Conservation (phyloP, 2,797 vertebrate species). For the Melanotaenia boesemani region DNA sequence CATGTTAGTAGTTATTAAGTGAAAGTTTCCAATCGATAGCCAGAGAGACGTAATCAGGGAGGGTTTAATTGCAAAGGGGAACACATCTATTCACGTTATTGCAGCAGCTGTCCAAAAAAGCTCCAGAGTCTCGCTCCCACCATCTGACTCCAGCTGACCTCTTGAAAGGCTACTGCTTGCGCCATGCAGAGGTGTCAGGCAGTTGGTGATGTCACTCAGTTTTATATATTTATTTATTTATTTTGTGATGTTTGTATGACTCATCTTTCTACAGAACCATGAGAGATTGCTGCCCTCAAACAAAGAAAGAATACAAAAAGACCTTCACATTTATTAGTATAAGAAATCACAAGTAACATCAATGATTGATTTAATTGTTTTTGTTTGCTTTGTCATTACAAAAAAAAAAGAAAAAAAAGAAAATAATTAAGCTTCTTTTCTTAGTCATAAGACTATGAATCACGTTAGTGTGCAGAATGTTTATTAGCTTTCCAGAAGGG, state of each 20-base stretch:
- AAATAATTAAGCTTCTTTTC: background rate
- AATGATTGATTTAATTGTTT: background rate
- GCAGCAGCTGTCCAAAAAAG: constrained; percentile 79
- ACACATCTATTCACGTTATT: constrained; percentile 86
- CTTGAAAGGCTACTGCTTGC: constrained; percentile 53
- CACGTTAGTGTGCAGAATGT: constrained; percentile 40
- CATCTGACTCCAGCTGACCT: constrained; percentile 56
- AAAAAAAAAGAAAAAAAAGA: background rate
- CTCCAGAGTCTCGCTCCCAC: constrained; percentile 57
- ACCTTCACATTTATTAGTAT: background rate
- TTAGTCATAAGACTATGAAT: constrained; percentile 22
- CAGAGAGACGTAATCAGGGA: constrained; percentile 84
- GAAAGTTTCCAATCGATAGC: constrained; percentile 86
- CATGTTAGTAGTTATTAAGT: constrained; percentile 86
- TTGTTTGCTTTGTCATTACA: background rate
- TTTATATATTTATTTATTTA: constrained; percentile 30
- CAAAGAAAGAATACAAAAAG: background rate
- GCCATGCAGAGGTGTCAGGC: constrained; percentile 39
- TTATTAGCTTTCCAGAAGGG: constrained; percentile 42
- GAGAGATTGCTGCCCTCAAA: constrained; percentile 14
- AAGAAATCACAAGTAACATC: background rate
- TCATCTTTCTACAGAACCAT: constrained; percentile 41
- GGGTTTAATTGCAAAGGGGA: constrained; percentile 86
- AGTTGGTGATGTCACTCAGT: constrained; percentile 59
- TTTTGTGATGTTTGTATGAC: constrained; percentile 48